Conservation (phyloP, 1,140 invertebrate genomes). For the Ruditapes philippinarum region DNA sequence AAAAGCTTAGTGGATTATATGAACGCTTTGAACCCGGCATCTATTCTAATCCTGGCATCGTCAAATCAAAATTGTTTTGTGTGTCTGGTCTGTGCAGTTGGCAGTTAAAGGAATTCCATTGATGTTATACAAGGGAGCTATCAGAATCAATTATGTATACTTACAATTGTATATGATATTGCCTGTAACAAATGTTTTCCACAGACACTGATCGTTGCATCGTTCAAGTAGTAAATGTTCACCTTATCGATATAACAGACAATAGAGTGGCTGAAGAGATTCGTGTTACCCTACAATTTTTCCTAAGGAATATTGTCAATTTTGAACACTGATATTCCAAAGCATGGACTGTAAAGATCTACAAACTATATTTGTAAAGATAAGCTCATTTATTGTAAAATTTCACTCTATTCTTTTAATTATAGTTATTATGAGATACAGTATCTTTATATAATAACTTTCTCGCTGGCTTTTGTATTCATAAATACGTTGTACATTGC, state of each 20-base stretch:
- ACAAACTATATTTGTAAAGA: too few species aligned
- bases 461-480: too few species aligned
- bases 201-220: not conserved
- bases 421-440: too few species aligned
- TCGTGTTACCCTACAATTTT: too few species aligned
- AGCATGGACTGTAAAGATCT: too few species aligned
- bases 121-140: conserved; percentile 18
- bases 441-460: too few species aligned
- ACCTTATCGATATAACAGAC: conserved; percentile 15
- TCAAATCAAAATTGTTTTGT: not conserved
- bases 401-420: too few species aligned
- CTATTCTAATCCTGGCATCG: conserved; percentile 2
- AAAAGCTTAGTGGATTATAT: not conserved
- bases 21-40: conserved; percentile 11
- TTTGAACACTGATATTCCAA: too few species aligned
- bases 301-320: too few species aligned
- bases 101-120: conserved; percentile 35
- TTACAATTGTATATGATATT: conserved; percentile 28
- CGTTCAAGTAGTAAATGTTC: conserved; percentile 7
- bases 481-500: too few species aligned
- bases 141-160: conserved; percentile 20
- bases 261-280: not conserved
- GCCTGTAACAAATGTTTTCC: conserved; percentile 33
- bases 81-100: conserved; percentile 19
- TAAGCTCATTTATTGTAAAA: too few species aligned